Evolutionary conservation across 2,888 invertebrate species (phyloP).

Genomic region (Xylota segnis): DNA sequence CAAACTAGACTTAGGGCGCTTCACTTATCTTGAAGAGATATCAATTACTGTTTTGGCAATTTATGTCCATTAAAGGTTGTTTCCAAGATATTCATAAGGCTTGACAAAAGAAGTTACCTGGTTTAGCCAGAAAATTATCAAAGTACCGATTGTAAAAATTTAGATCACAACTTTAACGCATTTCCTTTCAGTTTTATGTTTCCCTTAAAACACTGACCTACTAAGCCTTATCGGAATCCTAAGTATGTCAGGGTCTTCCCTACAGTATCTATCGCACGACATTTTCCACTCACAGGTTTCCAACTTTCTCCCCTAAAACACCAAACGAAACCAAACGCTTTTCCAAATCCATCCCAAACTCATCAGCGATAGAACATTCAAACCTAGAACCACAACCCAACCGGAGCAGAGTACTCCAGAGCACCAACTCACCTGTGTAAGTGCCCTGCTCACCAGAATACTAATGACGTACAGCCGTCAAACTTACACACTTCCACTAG

Average conservation of each 20-base stretch:
- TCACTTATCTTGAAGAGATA: no score
- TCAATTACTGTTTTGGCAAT: no score
- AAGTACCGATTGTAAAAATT: no score
- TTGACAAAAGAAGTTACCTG: no score
- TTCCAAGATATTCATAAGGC: no score
- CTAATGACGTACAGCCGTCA: slow-evolving; percentile 41
- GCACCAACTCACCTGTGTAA: slow-evolving; percentile 23
- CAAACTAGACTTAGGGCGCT: no score
- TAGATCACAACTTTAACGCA: not conserved
- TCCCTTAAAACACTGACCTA: slow-evolving; percentile 1
- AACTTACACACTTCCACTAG: slow-evolving; percentile 19
- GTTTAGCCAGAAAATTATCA: no score
- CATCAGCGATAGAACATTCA: slow-evolving; percentile 16
- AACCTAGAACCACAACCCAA: slow-evolving; percentile 9
- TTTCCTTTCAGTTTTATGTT: not conserved
- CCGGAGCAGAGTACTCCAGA: slow-evolving; percentile 43
- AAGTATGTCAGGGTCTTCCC: slow-evolving; percentile 46
- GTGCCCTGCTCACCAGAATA: slow-evolving; percentile 54
- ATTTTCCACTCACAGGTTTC: slow-evolving; percentile 18
- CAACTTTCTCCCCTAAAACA: slow-evolving; percentile 47
- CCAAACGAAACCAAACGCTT: slow-evolving; percentile 40
- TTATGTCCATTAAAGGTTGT: no score
- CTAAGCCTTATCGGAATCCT: not conserved
- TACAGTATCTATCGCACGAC: not conserved
- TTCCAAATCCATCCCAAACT: slow-evolving; percentile 33